Evolutionary conservation across 2,113 vertebrate genomes (phyloP).

Genomic region (Rhizomys pruinosus): DNA sequence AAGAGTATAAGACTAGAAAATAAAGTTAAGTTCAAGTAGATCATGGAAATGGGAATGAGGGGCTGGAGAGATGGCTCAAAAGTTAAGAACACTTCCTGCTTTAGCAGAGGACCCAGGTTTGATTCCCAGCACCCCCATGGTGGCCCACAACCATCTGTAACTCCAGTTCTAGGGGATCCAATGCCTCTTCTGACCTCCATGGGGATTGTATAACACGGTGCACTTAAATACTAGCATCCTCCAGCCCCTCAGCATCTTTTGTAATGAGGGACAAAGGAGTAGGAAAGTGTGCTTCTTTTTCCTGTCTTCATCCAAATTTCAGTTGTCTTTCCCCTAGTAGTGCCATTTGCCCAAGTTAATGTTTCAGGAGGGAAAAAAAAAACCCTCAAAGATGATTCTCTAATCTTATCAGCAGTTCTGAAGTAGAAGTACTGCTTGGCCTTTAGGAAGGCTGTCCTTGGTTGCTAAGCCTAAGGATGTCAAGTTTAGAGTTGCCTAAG

Average conservation of each 20-base stretch:
- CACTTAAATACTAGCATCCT: too few relatives aligned
- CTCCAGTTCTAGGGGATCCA: not conserved
- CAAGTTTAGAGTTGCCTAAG: not conserved
- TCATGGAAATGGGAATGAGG: constrained; percentile 22
- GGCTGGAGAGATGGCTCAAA: not conserved
- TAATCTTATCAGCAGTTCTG: not conserved
- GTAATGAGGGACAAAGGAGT: not conserved
- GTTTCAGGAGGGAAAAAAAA: constrained; percentile 17
- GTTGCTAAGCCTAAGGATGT: not conserved
- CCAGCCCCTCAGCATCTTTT: not conserved
- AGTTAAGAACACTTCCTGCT: not conserved
- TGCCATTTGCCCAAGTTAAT: not conserved
- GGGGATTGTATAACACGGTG: too few relatives aligned
- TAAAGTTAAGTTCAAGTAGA: constrained; percentile 21
- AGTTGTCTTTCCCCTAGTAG: not conserved
- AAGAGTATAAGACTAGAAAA: not conserved
- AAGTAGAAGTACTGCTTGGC: not conserved
- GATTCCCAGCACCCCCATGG: not conserved
- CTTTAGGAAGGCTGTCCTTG: not conserved
- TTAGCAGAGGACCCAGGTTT: not conserved
- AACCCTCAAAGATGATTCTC: not conserved
- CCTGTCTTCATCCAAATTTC: not conserved
- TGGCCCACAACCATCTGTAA: not conserved
- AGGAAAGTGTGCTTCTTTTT: not conserved
- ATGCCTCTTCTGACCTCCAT: too few relatives aligned